Conservation (phyloP, 2,888 invertebrate species). For the Apoda limacodes region DNA sequence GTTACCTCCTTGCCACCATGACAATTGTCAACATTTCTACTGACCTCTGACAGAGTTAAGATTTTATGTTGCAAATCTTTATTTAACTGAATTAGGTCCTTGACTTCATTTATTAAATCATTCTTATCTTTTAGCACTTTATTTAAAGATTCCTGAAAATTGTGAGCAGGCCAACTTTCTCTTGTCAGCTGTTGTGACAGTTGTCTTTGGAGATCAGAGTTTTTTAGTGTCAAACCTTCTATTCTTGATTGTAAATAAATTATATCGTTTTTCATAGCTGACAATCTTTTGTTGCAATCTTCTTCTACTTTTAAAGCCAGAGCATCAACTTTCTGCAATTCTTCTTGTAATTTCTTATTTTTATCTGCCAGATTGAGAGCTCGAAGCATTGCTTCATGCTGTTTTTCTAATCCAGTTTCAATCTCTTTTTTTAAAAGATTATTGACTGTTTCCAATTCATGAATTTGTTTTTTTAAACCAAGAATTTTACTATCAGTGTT, state of each 20-base stretch:
- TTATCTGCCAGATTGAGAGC: slow-evolving; percentile 80
- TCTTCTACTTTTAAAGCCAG: slow-evolving; percentile 81
- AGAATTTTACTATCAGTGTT: slow-evolving; percentile 66
- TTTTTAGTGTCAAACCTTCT: slow-evolving; percentile 49
- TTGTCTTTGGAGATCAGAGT: slow-evolving; percentile 69
- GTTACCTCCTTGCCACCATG: too few species aligned
- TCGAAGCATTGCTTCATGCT: slow-evolving; percentile 85
- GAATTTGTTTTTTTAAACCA: slow-evolving; percentile 69
- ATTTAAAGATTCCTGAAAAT: slow-evolving; percentile 33
- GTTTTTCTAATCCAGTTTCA: slow-evolving; percentile 72
- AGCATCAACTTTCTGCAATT: slow-evolving; percentile 78
- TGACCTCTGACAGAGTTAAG: slow-evolving; percentile 31
- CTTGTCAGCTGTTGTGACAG: slow-evolving; percentile 43
- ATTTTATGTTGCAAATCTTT: slow-evolving; percentile 60
- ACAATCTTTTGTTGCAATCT: slow-evolving; percentile 78
- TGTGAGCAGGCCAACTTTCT: slow-evolving; percentile 24
- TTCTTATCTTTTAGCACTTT: slow-evolving; percentile 45
- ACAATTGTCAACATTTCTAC: too few species aligned
- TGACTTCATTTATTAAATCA: slow-evolving; percentile 52
- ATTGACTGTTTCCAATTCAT: slow-evolving; percentile 70
- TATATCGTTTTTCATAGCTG: slow-evolving; percentile 72
- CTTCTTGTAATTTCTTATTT: slow-evolving; percentile 77
- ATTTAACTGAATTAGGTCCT: slow-evolving; percentile 57
- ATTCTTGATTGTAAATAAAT: slow-evolving; percentile 67
- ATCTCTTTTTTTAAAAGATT: slow-evolving; percentile 57